Conservation (phyloP, 1,140 invertebrate genomes). For the Dendroctonus valens region DNA sequence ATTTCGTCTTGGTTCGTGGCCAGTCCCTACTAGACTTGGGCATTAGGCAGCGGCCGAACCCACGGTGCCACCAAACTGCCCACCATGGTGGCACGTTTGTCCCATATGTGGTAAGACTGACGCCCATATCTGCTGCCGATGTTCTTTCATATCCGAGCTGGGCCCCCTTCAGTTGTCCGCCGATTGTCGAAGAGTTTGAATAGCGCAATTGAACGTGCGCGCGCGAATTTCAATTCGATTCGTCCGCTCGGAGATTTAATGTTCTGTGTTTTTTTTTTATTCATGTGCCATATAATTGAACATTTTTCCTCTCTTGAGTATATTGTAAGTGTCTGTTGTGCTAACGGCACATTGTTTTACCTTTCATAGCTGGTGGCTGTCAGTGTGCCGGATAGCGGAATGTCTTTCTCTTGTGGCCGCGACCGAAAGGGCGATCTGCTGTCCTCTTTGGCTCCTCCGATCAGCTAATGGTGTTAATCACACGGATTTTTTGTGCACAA, state of each 20-base stretch:
- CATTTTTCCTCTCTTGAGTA: constrained; percentile 11
- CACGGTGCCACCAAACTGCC: constrained; percentile 13
- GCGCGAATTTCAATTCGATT: constrained; percentile 26
- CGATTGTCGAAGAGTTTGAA: constrained; percentile 36
- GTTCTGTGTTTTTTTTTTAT: not conserved
- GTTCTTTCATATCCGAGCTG: constrained; percentile 24
- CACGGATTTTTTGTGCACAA: too few species aligned
- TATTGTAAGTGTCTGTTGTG: constrained; percentile 28
- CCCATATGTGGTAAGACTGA: constrained; percentile 38
- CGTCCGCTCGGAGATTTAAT: constrained; percentile 5
- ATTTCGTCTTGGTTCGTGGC: too few species aligned
- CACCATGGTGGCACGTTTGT: constrained; percentile 34
- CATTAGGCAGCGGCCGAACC: too few species aligned
- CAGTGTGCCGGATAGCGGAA: constrained; percentile 25
- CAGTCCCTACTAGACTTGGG: too few species aligned
- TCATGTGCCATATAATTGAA: constrained; percentile 31
- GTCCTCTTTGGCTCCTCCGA: constrained; percentile 4
- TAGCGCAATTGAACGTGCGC: constrained; percentile 15
- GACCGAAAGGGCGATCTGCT: constrained; percentile 14
- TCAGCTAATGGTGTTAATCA: not conserved
- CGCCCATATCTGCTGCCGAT: constrained; percentile 22
- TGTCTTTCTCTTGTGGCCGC: constrained; percentile 1
- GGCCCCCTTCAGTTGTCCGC: constrained; percentile 37
- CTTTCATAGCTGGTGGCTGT: constrained; percentile 25
- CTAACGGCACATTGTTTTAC: constrained; percentile 25